Base-by-base conservation (phyloP, 2,888 invertebrate genomes). In the Volucella inflata region DNA sequence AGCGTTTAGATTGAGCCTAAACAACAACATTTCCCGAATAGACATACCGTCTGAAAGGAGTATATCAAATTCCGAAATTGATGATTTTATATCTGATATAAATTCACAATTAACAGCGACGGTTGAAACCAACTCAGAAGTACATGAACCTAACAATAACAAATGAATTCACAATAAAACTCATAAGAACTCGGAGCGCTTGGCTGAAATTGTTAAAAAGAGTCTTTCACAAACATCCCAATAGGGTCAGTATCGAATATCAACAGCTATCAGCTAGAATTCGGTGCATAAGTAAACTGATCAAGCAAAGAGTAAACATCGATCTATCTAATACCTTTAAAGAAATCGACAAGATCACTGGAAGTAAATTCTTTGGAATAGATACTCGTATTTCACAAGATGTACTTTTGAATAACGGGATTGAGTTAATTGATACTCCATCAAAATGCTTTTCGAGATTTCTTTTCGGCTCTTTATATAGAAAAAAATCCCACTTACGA, bases 341-440 rank as follows among this genome's bases (percentile, higher is more conserved):
- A 21, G 21, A 21, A 21, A 21, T 21, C 2, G 21, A 21, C 21
- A 21, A 21, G 21, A 21, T 21, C 21, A 21, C 21, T 21, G 21
- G 53, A 3, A 44, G 44, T 30, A 67, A 44, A 53, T 65, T 51
- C 48, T 2, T 21, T 21, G 2, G 21, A 21, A 21, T 21, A 21
- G 40, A 51, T n/a, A n/a, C n/a, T n/a, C n/a, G n/a, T 8, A 65
- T 65, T 14, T 51, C 65, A 14, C 16, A 67, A 42, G 67, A 67
- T 51, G n/a, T 42, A n/a, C 53, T 53, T 3, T 53, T 17, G 1
- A 1, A 53, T 8, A 53, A 67, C 14, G 53, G 53, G 4, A 6
- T 21, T 9, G 51, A 67, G 38, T 53, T 53, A 53, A 21, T 10
- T 51, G 51, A 67, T 30, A 53, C 0, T 30, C 50, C 38, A 14